phyloP scores from a whole-genome alignment of 2,797 vertebrate species.

The Dipus sagitta region DNA sequence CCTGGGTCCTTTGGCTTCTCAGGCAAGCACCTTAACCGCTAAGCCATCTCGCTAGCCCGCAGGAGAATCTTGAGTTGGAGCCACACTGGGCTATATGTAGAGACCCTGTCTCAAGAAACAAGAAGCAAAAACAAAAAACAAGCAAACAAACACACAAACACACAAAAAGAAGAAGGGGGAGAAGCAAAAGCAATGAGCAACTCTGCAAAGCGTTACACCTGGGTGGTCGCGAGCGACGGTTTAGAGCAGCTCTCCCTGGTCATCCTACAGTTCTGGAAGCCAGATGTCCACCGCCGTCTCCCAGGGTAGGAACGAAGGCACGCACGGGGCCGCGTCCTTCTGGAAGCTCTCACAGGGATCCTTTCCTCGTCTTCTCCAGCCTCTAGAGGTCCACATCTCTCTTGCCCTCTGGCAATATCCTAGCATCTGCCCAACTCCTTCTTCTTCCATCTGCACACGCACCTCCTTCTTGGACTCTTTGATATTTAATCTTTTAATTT shows the following conservation, averaged over 20 bases:
- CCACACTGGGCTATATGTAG: no score
- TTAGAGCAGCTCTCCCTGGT: not conserved
- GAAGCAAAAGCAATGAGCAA: not conserved
- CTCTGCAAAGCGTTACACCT: not conserved
- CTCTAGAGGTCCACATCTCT: not conserved
- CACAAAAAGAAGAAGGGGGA: no score
- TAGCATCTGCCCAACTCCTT: not conserved
- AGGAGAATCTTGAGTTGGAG: no score
- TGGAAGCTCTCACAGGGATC: not conserved
- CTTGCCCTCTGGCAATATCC: fast-evolving
- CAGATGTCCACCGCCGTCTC: not conserved
- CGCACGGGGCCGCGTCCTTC: not conserved
- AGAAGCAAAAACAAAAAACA: not conserved
- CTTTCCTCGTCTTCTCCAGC: not conserved
- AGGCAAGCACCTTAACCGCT: no score
- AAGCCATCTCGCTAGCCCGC: no score
- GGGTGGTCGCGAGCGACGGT: not conserved
- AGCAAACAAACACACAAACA: no score
- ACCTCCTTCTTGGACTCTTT: not conserved
- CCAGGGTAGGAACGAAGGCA: not conserved
- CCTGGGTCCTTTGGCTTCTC: no score
- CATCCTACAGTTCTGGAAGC: not conserved
- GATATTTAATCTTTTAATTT: no score
- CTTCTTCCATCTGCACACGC: fast-evolving
- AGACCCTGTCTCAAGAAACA: no score